Percentiles rank a stretch among this genome's conserved stretches.
Evolutionary conservation across 2,797 vertebrate genomes (phyloP).

Genomic region (Coregonus ussuriensis): DNA sequence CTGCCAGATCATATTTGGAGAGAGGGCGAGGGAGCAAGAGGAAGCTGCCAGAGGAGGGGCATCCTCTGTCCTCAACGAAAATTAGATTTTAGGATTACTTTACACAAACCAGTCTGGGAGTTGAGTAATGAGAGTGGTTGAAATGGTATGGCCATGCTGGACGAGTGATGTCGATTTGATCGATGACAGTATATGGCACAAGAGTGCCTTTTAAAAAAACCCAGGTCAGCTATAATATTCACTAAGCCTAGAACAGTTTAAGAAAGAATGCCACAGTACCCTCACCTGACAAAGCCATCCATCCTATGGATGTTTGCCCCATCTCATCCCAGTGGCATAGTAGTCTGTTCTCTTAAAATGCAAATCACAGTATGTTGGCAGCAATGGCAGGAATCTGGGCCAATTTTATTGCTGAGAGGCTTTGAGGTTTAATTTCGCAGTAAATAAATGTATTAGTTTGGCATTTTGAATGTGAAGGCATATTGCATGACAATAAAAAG

Average conservation of each 20-base stretch:
- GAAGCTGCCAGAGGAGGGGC: not conserved
- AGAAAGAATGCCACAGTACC: not conserved
- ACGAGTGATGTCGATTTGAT: not conserved
- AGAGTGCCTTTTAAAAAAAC: not conserved
- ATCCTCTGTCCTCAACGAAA: not conserved
- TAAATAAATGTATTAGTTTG: not conserved
- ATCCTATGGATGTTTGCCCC: not conserved
- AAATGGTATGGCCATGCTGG: not conserved
- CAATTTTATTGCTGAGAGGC: not conserved
- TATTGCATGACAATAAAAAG: not conserved
- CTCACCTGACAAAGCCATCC: not conserved
- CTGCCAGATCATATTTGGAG: constrained; percentile 1
- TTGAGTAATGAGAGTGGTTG: not conserved
- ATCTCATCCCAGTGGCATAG: not conserved
- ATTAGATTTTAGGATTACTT: not conserved
- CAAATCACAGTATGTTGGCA: not conserved
- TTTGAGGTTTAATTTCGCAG: not conserved
- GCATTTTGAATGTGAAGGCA: not conserved
- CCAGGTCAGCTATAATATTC: not conserved
- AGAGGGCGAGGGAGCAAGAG: not conserved
- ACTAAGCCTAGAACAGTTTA: not conserved
- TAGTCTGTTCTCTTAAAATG: not conserved
- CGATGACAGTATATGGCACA: not conserved
- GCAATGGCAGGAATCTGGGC: not conserved
- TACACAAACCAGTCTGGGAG: not conserved